Evolutionary conservation across 1,140 invertebrate species (phyloP).

Genomic region (Drosophila saltans): DNA sequence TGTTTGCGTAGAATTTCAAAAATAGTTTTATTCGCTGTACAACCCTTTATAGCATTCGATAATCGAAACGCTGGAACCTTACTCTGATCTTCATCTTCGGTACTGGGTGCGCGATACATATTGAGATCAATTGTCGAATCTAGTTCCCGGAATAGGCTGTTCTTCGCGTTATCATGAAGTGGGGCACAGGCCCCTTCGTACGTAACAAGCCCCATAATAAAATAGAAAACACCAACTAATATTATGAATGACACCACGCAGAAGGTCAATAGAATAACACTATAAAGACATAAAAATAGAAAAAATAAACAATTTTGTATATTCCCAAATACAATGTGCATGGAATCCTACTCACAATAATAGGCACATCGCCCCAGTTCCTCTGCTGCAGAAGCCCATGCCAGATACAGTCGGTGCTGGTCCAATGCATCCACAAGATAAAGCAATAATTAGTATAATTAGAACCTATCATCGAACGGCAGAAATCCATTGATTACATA

Average conservation of each 20-base stretch:
- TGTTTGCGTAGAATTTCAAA: conserved; percentile 87
- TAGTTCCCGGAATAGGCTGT: conserved; percentile 86
- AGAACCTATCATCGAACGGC: conserved; percentile 36
- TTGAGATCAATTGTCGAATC: conserved; percentile 86
- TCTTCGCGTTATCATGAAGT: conserved; percentile 87
- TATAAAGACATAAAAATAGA: conserved; percentile 82
- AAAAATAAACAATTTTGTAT: too few relatives aligned
- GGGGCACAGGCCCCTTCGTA: conserved; percentile 91
- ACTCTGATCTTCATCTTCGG: neutral
- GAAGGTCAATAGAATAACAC: conserved; percentile 92
- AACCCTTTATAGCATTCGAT: conserved; percentile 84
- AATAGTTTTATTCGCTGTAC: conserved; percentile 89
- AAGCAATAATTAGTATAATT: conserved; percentile 86
- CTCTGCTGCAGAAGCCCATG: conserved; percentile 93
- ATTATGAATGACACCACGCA: conserved; percentile 88
- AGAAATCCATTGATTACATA: too few relatives aligned
- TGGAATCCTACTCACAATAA: conserved; percentile 87
- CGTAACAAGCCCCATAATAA: conserved; percentile 88
- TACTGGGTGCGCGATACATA: conserved; percentile 33
- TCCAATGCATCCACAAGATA: conserved; percentile 94
- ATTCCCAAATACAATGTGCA: neutral
- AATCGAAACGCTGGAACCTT: conserved; percentile 47
- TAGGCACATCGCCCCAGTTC: conserved; percentile 90
- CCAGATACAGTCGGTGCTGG: conserved; percentile 91
- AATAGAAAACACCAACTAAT: conserved; percentile 88